Conservation (phyloP, 2,888 invertebrate genomes). For the Pristionchus fissidentatus region DNA sequence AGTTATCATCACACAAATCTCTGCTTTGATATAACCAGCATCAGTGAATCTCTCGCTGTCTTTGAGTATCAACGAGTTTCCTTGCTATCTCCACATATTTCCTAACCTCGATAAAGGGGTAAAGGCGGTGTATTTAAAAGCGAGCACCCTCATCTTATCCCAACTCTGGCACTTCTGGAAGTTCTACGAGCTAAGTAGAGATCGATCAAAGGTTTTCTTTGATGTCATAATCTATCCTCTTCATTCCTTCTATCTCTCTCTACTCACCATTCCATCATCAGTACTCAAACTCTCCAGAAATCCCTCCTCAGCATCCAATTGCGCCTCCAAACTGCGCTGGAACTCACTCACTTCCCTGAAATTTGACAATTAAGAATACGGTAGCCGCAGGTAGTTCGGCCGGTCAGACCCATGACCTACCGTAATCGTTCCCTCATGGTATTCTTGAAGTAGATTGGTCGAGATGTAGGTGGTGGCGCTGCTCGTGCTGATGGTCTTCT, state of each 20-base stretch:
- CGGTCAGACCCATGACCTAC: not conserved
- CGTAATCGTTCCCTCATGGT: slow-evolving; percentile 41
- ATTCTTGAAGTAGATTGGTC: slow-evolving; percentile 47
- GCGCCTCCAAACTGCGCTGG: slow-evolving; percentile 40
- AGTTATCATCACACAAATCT: too few species aligned
- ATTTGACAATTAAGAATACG: not conserved
- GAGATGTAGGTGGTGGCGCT: slow-evolving; percentile 25
- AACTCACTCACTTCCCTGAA: slow-evolving; percentile 39
- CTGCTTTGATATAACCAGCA: too few species aligned
- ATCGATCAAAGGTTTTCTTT: too few species aligned
- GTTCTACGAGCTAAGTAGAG: too few species aligned
- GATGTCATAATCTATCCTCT: not conserved
- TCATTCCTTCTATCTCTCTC: not conserved
- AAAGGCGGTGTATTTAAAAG: too few species aligned
- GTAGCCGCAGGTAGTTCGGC: not conserved
- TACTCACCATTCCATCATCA: slow-evolving; percentile 6
- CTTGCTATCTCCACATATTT: too few species aligned
- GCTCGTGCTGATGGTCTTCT: not conserved
- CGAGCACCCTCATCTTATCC: too few species aligned
- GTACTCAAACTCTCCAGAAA: slow-evolving; percentile 31
- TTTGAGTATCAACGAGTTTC: too few species aligned
- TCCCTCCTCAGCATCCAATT: slow-evolving; percentile 30
- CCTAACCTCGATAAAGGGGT: too few species aligned
- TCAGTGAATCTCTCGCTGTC: too few species aligned
- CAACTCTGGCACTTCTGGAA: too few species aligned